A percentile compares a stretch with the other conserved stretches of the same genome.
Evolutionary conservation across 1,140 invertebrate genomes (phyloP).

Genomic region (Antheraea mylitta): DNA sequence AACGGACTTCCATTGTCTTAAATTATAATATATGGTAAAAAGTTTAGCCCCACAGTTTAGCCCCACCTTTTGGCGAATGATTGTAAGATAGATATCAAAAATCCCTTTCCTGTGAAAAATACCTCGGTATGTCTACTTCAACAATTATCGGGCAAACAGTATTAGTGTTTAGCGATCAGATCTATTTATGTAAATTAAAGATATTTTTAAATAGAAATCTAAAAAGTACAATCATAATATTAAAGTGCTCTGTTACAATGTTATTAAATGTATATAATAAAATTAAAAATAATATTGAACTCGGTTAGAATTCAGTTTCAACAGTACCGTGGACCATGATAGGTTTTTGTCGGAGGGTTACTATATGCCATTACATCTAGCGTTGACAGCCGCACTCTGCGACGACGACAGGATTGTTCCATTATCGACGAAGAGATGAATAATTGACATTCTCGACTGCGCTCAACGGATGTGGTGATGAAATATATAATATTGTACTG

Average conservation of each 20-base stretch:
- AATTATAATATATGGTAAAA: too few relatives aligned
- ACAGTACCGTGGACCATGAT: conserved; percentile 40
- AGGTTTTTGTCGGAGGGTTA: conserved; percentile 49
- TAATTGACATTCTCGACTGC: conserved; percentile 60
- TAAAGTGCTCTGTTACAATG: not conserved
- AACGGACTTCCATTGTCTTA: too few relatives aligned
- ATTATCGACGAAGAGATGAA: conserved; percentile 68
- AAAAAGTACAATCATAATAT: not conserved
- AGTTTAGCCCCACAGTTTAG: too few relatives aligned
- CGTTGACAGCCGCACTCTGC: conserved; percentile 64
- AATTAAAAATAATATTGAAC: not conserved
- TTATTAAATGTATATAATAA: not conserved
- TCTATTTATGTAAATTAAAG: not conserved
- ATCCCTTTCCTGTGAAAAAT: too few relatives aligned
- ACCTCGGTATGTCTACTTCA: too few relatives aligned
- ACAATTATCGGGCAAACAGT: too few relatives aligned
- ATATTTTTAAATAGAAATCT: not conserved
- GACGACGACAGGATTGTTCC: conserved; percentile 69
- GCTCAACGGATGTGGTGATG: conserved; percentile 45
- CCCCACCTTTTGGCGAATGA: too few relatives aligned
- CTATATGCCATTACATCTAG: conserved; percentile 55
- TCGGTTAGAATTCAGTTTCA: not conserved
- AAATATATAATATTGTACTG: not conserved
- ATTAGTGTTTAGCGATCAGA: too few relatives aligned
- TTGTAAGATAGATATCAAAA: too few relatives aligned